Percentiles rank a stretch among this genome's conserved stretches.
Conservation (phyloP, 23 tunicate genomes). For the Oikopleura dioica region DNA sequence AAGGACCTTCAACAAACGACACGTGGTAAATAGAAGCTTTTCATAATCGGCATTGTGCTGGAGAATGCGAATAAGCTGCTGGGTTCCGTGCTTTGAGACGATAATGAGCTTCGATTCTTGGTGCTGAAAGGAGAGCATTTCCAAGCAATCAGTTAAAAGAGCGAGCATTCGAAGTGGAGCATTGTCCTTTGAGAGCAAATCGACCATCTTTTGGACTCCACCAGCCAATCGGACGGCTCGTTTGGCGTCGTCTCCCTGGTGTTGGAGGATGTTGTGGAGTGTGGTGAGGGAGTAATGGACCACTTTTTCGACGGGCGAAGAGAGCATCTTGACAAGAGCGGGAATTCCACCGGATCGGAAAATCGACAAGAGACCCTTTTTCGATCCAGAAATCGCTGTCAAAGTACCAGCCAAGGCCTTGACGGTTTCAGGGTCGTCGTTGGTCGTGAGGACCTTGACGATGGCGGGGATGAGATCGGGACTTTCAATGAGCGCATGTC, state of each 20-base stretch:
- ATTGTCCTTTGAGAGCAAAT: slow-evolving; percentile 40
- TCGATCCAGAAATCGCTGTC: slow-evolving; percentile 41
- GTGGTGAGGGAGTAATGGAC: slow-evolving; percentile 84
- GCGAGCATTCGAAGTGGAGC: slow-evolving; percentile 38
- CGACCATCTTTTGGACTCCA: slow-evolving; percentile 79
- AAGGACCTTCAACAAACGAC: slow-evolving; percentile 63
- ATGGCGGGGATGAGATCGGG: neutral
- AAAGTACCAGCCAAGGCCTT: slow-evolving; percentile 57
- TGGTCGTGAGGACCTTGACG: neutral
- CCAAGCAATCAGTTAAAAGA: slow-evolving; percentile 60
- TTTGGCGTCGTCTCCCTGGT: slow-evolving; percentile 71
- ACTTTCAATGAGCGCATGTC: neutral
- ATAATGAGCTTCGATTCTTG: slow-evolving; percentile 81
- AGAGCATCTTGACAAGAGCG: slow-evolving; percentile 61
- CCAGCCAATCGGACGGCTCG: slow-evolving; percentile 81
- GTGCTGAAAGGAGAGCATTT: slow-evolving; percentile 64
- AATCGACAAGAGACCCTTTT: slow-evolving; percentile 57
- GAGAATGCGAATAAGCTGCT: slow-evolving; percentile 64
- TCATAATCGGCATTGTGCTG: slow-evolving; percentile 39
- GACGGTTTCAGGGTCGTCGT: slow-evolving; percentile 29
- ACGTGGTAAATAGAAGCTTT: slow-evolving; percentile 65
- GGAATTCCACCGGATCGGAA: slow-evolving; percentile 89
- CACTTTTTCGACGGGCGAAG: slow-evolving; percentile 75
- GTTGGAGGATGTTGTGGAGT: slow-evolving; percentile 60
- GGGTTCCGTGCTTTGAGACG: slow-evolving; percentile 60